Evolutionary conservation across 2,888 invertebrate genomes (phyloP).

Genomic region (Aspidiotus rigidus): DNA sequence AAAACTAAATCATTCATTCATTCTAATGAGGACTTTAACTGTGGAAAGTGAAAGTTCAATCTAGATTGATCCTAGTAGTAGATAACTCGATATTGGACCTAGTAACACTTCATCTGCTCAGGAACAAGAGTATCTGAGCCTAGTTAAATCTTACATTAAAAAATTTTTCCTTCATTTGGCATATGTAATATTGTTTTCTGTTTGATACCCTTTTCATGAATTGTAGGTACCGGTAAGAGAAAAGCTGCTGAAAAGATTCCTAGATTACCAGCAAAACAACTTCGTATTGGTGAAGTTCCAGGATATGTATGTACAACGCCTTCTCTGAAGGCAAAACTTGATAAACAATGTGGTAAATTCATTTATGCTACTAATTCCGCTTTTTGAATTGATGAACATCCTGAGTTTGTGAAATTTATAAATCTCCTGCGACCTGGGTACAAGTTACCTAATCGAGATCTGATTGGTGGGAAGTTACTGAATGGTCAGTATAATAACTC

Average conservation of each 20-base stretch:
- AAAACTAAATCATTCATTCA: neutral
- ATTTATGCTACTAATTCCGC: neutral
- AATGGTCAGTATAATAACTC: neutral
- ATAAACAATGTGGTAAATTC: slow-evolving; percentile 1
- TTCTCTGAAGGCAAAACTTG: neutral
- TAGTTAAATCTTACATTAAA: too few species aligned
- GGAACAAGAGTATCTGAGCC: too few species aligned
- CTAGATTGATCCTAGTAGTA: too few species aligned
- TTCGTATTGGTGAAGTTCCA: neutral
- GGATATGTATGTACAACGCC: neutral
- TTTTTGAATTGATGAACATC: neutral
- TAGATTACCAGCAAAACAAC: neutral
- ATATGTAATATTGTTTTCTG: neutral
- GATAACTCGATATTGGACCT: too few species aligned
- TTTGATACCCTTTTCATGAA: neutral
- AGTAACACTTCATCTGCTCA: too few species aligned
- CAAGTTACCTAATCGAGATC: neutral
- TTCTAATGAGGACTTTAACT: neutral
- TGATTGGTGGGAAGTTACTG: neutral
- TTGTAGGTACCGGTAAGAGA: neutral
- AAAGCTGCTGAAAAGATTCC: neutral
- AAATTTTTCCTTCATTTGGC: neutral
- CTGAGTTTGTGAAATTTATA: neutral
- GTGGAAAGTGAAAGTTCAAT: too few species aligned
- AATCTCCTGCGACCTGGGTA: slow-evolving; percentile 2